A percentile compares a stretch with the other conserved stretches of the same genome.
phyloP scores from a whole-genome alignment of 2,113 vertebrate species.

The Machaerirhynchus nigripectus region DNA sequence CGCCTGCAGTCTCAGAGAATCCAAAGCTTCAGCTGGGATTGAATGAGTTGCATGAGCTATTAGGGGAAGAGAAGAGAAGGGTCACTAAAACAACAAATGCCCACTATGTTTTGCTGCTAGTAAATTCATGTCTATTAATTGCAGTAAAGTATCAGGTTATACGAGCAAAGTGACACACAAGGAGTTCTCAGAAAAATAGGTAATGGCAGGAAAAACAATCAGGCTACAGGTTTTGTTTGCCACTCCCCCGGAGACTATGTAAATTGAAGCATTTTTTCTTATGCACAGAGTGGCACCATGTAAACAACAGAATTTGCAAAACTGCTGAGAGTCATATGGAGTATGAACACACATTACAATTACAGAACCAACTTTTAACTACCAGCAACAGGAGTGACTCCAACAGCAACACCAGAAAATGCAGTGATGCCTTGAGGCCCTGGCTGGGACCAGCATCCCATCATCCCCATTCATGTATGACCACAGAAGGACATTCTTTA shows the following conservation, averaged over 20 bases:
- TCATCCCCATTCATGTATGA: background rate
- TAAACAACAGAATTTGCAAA: slow-evolving; percentile 31
- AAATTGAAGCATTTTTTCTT: slow-evolving; percentile 26
- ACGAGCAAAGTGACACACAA: background rate
- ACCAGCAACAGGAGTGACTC: background rate
- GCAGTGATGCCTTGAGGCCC: background rate
- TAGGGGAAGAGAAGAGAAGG: background rate
- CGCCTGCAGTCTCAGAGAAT: background rate
- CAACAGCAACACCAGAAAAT: background rate
- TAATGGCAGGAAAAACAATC: slow-evolving; percentile 42
- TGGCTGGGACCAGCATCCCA: rapidly evolving
- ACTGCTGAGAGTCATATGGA: background rate
- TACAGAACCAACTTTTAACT: background rate
- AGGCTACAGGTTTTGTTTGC: slow-evolving; percentile 34
- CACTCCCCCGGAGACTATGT: background rate
- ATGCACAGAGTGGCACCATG: background rate
- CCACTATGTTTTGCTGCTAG: background rate
- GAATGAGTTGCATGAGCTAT: background rate
- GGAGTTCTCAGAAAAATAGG: slow-evolving; percentile 17
- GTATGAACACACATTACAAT: background rate
- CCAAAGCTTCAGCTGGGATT: background rate
- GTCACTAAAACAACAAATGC: background rate
- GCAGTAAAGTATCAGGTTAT: background rate
- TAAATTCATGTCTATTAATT: slow-evolving; percentile 8
- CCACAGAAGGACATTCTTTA: background rate